Evolutionary conservation across 2,113 vertebrate species (phyloP).

Genomic region (Oostethus manadensis): DNA sequence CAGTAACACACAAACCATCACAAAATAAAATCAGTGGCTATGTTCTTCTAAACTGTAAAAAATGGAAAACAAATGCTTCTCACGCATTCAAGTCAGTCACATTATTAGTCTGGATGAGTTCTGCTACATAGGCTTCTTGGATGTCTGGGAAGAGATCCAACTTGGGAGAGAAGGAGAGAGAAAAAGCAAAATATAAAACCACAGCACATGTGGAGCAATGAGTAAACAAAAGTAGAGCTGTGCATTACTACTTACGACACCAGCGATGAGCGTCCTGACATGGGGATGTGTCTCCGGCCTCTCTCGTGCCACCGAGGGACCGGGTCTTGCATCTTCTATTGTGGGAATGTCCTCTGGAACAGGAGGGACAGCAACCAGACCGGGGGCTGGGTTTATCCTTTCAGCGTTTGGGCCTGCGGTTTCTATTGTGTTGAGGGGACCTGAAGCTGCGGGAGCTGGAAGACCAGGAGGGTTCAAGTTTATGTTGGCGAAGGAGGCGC

Average conservation of each 20-base stretch:
- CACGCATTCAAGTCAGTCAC: slow-evolving; percentile 78
- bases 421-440: slow-evolving; percentile 18
- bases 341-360: slow-evolving; percentile 44
- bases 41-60: neutral
- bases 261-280: slow-evolving; percentile 51
- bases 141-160: slow-evolving; percentile 75
- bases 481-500: slow-evolving; percentile 1
- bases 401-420: slow-evolving; percentile 30
- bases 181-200: neutral
- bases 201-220: neutral
- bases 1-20: neutral
- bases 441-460: slow-evolving; percentile 11
- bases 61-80: slow-evolving; percentile 43
- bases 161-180: slow-evolving; percentile 42
- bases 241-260: slow-evolving; percentile 65
- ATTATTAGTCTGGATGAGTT: slow-evolving; percentile 69
- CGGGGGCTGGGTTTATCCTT: slow-evolving; percentile 17
- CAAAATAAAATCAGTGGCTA: neutral
- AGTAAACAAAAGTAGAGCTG: neutral
- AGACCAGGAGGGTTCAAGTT: slow-evolving; percentile 17
- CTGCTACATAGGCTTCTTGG: slow-evolving; percentile 71
- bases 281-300: slow-evolving; percentile 34
- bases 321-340: slow-evolving; percentile 67
- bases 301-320: slow-evolving; percentile 59
- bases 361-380: slow-evolving; percentile 24